These are phyloP conservation scores for Thecocarcelia acutangulata DNA, from an alignment of 2,888 invertebrate genomes.

Conservation along the genomic window DNA sequence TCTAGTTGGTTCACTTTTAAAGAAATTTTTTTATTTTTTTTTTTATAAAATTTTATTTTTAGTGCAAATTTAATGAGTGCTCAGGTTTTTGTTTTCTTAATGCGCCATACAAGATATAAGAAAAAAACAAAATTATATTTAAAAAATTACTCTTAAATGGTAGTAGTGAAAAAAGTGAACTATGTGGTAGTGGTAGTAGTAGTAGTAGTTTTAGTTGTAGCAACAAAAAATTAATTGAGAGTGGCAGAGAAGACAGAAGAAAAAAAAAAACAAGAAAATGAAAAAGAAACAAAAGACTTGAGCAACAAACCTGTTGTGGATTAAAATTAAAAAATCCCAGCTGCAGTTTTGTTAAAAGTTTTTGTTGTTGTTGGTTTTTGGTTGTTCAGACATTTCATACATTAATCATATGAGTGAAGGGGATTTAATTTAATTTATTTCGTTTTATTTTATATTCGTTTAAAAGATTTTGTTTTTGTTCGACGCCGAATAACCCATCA, in stretches of 20 bases:
- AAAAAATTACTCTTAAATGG: neutral
- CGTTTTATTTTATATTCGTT: conserved; percentile 51
- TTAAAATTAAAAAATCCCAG: conserved; percentile 81
- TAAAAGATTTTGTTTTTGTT: conserved; percentile 49
- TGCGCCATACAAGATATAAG: conserved; percentile 15
- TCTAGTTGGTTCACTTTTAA: neutral
- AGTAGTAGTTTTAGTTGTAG: neutral
- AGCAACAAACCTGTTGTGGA: conserved; percentile 81
- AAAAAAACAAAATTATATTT: conserved; percentile 4
- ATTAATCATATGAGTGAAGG: conserved; percentile 54
- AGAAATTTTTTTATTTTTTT: conserved; percentile 30
- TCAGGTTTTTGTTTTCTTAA: conserved; percentile 16
- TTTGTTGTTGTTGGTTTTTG: conserved; percentile 46
- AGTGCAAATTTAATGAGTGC: conserved; percentile 61
- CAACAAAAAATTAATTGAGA: conserved; percentile 12
- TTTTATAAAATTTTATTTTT: conserved; percentile 23
- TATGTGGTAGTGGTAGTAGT: neutral
- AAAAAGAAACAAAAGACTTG: conserved; percentile 79
- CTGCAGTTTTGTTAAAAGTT: conserved; percentile 72
- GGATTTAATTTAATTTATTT: conserved; percentile 51
- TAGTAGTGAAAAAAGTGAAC: conserved; percentile 2
- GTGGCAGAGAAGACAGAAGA: conserved; percentile 33
- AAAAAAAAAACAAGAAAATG: too few species aligned
- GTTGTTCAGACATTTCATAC: conserved; percentile 61
- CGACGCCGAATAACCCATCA: conserved; percentile 62